Base-by-base conservation (phyloP, 2,888 invertebrate species). In the Ypsolopha scabrella region DNA sequence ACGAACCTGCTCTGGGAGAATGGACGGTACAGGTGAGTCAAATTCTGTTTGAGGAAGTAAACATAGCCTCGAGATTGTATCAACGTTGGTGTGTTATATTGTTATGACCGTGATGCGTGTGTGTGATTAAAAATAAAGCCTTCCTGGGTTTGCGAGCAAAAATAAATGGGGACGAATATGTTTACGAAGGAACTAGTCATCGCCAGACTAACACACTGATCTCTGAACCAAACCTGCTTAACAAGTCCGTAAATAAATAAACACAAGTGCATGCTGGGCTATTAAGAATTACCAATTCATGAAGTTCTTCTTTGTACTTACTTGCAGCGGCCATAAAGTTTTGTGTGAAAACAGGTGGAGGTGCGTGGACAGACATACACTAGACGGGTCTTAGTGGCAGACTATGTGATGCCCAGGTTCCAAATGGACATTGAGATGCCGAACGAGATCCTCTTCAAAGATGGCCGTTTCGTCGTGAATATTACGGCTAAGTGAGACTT, bases 371-470 rank as follows among this genome's bases (percentile, higher is more conserved):
- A 92, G 67, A 87, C 75, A 9, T 91, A 91, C 67, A 88, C 90
- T 53, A 93, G 94, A 66, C 88, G 88, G 8, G 90, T 96, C 56
- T 90, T 94, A 69, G 94, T 98, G 6, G 95, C 96, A 7, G 95
- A 96, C 77, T 97, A 96, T 64, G 93, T 98, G 52, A 80, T 96
- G 59, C 99, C 99, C 0, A 97, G 97, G 70, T 99, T 97, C 76
- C 92, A 97, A 67, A 94, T 98, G 54, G 90, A 90, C 36, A 91
- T 98, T 55, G 91, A 94, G 58, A 89, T 96, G 37, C 93, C 95
- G 0, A 90, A 93, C 51, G 95, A 95, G 73, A 90, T 93, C 6
- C 92, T 96, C 1, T 93, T 94, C 69, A 91, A 91, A 57, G 95
- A 96, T 51, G 92, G 92, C 45, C 90, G 91, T 55, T 88, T 98